Base-by-base conservation (phyloP, 1,140 invertebrate genomes). In the Episyrphus balteatus region DNA sequence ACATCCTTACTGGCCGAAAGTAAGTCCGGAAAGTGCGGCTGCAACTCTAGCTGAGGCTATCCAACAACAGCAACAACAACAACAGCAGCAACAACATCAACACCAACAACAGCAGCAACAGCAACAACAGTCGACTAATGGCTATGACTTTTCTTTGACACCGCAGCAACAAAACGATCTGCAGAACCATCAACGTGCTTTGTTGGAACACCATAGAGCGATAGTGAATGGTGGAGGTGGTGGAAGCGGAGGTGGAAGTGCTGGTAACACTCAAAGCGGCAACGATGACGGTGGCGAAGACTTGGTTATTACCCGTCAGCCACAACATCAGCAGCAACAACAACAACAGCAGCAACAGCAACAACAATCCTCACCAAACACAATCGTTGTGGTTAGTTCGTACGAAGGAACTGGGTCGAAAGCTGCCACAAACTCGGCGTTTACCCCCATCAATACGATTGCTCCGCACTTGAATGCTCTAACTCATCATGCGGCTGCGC, bases 381-480 rank as follows among this genome's bases (percentile, higher is more conserved):
- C 48, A 36, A 34, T 54, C 38, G 18, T 54, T 36, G n/a, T 54
- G 48, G 34, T 47, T 44, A 46, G 42, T 53, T 56, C 73, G 53
- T 63, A 71, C 47, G 62, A 68, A 44, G 70, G 69, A 13, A 67
- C 62, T 1, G 71, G 65, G 54, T 66, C 51, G 47, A 73, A 60
- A 53, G 68, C 70, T 50, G 75, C 73, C 49, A 78, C 78, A 3
- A 84, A 85, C 47, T 91, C 88, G 26, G 88, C 88, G 33, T 92
- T 92, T 69, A 87, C 91, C 17, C 83, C 91, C 11, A 86, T 93
- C 63, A 86, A 91, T 61, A 81, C 86, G 26, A 83, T 84, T 74
- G 77, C 81, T 18, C 81, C 86, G 42, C 81, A 85, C 57, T 59
- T 84, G 44, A 80, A 85, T 58, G 77, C 82, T 21, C 66, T 84